Evolutionary conservation across 1,140 invertebrate genomes (phyloP), one percentile per base, ranked within the genome.

Genomic region (Lasioglossum baleicum): DNA sequence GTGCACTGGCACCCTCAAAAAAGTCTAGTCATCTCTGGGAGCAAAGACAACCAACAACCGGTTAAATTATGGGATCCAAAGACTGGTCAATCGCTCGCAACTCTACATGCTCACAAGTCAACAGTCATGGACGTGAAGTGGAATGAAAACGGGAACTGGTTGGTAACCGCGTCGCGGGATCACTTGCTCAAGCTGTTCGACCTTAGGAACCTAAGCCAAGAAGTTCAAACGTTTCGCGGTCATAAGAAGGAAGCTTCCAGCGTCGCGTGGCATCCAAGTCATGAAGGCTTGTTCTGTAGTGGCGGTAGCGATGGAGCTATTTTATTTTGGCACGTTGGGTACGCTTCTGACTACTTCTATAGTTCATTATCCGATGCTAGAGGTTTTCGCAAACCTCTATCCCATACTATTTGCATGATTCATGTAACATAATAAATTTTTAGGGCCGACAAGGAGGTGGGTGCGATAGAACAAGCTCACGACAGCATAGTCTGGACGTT

Each of bases 51-150:
- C 92, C 99, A 99, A 90, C 99, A 99, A 90, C 99, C 99, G 13
- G 97, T 99, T 17, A 99, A 99, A 93, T 93, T 99, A 20, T 99
- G 99, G 99, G 99, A 99, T 95, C 98, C 99, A 11, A 99, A 99
- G 92, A 97, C 96, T 79, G 99, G 98, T 0, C 96, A 97, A 83
- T 96, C 97, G 13, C 91, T 98, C 72, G 96, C 97, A n/a, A 98
- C 97, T 17, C 91, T 97, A 90, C 99, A 99, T 94, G 99, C 98
- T 22, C 99, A 99, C 93, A 99, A 99, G 93, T 98, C 97, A 67
- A 99, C 99, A 7, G 99, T 99, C 0, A 99, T 99, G 98, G 98
- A 99, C 91, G 95, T 99, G 6, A 98, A 98, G 92, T 99, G 99
- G 99, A 99, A 99, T 93, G 95, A 96, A 70, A 99, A 99, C 94